Evolutionary conservation across 1,140 invertebrate genomes (phyloP).

Genomic region (Ericerus pela): DNA sequence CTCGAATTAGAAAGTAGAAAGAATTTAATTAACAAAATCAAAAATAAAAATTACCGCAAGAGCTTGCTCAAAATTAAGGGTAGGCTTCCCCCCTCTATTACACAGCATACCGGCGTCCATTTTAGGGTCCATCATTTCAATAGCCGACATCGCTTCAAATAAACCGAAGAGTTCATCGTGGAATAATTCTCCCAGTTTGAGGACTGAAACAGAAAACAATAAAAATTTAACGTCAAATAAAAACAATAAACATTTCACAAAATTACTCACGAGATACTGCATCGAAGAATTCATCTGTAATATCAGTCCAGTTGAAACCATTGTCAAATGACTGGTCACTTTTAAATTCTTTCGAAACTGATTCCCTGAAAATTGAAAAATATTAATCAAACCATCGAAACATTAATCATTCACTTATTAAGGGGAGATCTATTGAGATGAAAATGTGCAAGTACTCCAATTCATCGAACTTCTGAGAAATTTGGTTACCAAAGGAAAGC

Average conservation of each 20-base stretch:
- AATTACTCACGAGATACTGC: conserved; percentile 48
- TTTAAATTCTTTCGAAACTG: not conserved
- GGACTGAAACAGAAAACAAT: conserved; percentile 38
- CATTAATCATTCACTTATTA: no score
- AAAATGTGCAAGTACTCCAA: no score
- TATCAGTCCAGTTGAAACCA: conserved; percentile 57
- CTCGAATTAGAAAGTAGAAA: not conserved
- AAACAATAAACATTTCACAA: conserved; percentile 15
- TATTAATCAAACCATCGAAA: no score
- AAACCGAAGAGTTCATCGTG: conserved; percentile 85
- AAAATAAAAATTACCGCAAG: conserved; percentile 44
- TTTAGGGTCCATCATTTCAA: conserved; percentile 99
- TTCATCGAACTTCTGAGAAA: no score
- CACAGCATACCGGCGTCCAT: conserved; percentile 98
- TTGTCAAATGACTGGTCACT: conserved; percentile 26
- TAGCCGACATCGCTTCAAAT: conserved; percentile 98
- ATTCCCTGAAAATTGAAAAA: conserved; percentile 2
- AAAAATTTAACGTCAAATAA: not conserved
- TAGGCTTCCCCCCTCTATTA: conserved; percentile 66
- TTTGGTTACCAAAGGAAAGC: no score
- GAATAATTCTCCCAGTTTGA: conserved; percentile 72
- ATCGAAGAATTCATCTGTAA: conserved; percentile 58
- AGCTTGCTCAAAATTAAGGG: conserved; percentile 76
- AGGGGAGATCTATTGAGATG: no score
- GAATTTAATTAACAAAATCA: not conserved